These are phyloP conservation scores for Phyllotreta striolata DNA, from an alignment of 2,888 invertebrate genomes.

Conservation along the genomic window DNA sequence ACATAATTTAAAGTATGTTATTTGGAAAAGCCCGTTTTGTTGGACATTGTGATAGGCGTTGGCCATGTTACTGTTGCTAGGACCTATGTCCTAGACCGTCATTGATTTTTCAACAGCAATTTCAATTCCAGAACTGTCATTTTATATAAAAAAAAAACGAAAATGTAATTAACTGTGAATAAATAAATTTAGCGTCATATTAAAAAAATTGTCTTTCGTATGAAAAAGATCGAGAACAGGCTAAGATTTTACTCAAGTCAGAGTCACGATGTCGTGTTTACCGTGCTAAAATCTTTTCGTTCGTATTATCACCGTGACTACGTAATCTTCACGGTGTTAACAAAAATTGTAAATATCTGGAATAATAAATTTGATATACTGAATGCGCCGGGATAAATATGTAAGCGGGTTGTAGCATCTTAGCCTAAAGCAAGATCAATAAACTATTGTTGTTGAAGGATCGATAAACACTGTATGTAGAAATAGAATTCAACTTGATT, in stretches of 20 bases:
- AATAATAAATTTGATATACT: background rate
- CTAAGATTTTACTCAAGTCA: too few relatives aligned
- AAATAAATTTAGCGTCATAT: too few relatives aligned
- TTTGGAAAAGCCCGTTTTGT: constrained; percentile 62
- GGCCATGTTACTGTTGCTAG: constrained; percentile 64
- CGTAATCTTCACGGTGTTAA: too few relatives aligned
- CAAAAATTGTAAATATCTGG: too few relatives aligned
- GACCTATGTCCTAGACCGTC: constrained; percentile 58
- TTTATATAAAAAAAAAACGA: too few relatives aligned
- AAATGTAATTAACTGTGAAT: too few relatives aligned
- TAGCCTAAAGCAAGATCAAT: background rate
- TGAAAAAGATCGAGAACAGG: too few relatives aligned
- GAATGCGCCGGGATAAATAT: constrained; percentile 3
- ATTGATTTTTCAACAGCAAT: constrained; percentile 35
- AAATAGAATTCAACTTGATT: constrained; percentile 61
- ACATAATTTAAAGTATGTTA: constrained; percentile 64
- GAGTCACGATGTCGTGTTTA: too few relatives aligned
- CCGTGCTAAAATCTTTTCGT: too few relatives aligned
- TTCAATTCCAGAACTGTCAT: constrained; percentile 44
- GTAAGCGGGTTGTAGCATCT: background rate
- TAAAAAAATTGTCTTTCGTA: too few relatives aligned
- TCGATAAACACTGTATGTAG: constrained; percentile 25
- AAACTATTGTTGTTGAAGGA: too few relatives aligned
- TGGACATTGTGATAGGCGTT: constrained; percentile 64
- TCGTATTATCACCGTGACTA: too few relatives aligned